A percentile compares a stretch with the other conserved stretches of the same genome.
Conservation (phyloP, 2,888 invertebrate species). For the Spisula solida region DNA sequence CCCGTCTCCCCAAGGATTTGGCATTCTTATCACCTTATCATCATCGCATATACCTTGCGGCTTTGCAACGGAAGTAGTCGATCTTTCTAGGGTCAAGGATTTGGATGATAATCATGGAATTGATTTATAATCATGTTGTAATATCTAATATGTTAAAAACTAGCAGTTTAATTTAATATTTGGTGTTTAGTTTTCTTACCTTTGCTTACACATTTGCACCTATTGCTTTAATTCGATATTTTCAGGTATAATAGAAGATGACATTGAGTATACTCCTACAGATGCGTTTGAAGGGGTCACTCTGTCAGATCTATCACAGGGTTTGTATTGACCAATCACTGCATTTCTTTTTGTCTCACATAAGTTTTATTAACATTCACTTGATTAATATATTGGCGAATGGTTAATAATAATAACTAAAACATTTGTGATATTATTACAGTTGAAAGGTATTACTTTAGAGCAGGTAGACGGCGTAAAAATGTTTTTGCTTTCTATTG, state of each 20-base stretch:
- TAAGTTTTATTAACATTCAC: no score
- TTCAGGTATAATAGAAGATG: conserved; percentile 70
- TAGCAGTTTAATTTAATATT: background rate
- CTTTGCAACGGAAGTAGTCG: no score
- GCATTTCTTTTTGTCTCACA: background rate
- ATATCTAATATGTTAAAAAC: background rate
- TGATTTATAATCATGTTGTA: no score
- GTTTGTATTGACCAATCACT: background rate
- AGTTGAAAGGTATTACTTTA: background rate
- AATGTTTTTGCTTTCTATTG: no score
- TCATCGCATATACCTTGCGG: no score
- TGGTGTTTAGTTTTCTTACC: background rate
- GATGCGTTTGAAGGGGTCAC: conserved; percentile 71
- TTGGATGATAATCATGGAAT: no score
- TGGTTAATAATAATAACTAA: no score
- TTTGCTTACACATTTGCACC: conserved; percentile 20
- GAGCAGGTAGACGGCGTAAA: background rate
- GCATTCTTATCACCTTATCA: no score
- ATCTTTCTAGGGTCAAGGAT: no score
- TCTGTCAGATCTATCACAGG: conserved; percentile 65
- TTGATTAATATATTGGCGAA: no score
- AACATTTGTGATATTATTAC: background rate
- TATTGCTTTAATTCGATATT: conserved; percentile 14
- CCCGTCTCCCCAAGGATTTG: no score
- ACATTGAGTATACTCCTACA: conserved; percentile 49